phyloP scores from a whole-genome alignment of 2,797 vertebrate species.

The Fratercula arctica region DNA sequence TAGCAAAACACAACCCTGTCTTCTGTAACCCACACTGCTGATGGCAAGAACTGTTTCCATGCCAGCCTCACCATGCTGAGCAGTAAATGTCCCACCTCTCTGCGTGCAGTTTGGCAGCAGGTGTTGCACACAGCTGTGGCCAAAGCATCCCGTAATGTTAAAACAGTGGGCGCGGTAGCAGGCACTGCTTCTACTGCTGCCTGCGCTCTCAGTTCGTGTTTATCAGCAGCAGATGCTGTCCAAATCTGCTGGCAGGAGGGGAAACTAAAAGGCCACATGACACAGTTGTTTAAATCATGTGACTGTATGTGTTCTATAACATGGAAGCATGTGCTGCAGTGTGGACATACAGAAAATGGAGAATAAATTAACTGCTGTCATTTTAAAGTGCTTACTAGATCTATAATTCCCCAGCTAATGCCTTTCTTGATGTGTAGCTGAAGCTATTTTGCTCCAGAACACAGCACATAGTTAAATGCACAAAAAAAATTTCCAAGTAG shows the following conservation, averaged over 20 bases:
- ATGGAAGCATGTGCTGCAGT: neutral
- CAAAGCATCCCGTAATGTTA: neutral
- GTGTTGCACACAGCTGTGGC: neutral
- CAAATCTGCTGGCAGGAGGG: neutral
- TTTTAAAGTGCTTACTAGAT: neutral
- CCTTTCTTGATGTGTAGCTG: neutral
- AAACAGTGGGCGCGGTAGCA: neutral
- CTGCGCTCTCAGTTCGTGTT: neutral
- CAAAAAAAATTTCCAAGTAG: neutral
- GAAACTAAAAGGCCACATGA: fast-evolving
- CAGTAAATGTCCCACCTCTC: neutral
- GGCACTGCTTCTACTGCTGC: neutral
- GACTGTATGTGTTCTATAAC: neutral
- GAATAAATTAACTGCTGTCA: neutral
- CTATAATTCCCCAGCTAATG: neutral
- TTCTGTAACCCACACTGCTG: neutral
- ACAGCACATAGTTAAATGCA: neutral
- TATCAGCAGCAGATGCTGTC: neutral
- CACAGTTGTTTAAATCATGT: neutral
- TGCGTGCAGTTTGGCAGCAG: neutral
- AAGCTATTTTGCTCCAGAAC: neutral
- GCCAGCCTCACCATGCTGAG: neutral
- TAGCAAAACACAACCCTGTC: neutral
- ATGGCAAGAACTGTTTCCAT: neutral
- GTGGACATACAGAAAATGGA: neutral